Evolutionary conservation across 2,797 vertebrate genomes (phyloP).

Genomic region (Hypotaenidia philippensis): DNA sequence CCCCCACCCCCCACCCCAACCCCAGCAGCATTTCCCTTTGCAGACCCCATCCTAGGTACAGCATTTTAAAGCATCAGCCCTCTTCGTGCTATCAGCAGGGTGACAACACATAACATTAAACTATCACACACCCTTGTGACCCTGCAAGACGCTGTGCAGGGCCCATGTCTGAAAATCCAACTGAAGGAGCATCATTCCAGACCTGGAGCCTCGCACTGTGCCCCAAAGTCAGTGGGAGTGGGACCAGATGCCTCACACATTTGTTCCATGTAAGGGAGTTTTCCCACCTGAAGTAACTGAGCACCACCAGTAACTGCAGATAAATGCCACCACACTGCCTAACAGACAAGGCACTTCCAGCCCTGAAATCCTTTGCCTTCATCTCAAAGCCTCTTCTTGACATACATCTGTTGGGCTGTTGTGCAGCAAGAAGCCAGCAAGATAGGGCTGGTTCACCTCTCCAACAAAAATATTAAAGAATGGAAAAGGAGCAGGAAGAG

Average conservation of each 20-base stretch:
- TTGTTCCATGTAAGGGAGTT: not conserved
- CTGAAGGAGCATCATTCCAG: not conserved
- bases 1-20: too few species aligned
- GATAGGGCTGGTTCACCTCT: not conserved
- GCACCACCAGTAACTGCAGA: rapidly evolving
- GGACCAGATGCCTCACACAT: rapidly evolving
- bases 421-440: not conserved
- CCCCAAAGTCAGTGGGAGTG: rapidly evolving
- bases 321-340: rapidly evolving
- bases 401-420: not conserved
- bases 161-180: not conserved
- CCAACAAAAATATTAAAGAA: not conserved
- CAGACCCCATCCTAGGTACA: not conserved
- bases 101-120: not conserved
- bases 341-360: not conserved
- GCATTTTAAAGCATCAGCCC: not conserved
- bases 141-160: rapidly evolving
- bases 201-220: not conserved
- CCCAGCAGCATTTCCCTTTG: not conserved
- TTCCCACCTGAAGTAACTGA: not conserved
- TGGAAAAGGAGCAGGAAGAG: not conserved
- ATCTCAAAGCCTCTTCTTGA: not conserved
- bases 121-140: not conserved
- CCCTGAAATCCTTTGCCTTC: not conserved
- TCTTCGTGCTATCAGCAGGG: not conserved